A percentile compares a stretch with the other conserved stretches of the same genome.
These are phyloP conservation scores for Papilio gigon DNA, from an alignment of 2,888 invertebrate genomes.

Conservation along the genomic window DNA sequence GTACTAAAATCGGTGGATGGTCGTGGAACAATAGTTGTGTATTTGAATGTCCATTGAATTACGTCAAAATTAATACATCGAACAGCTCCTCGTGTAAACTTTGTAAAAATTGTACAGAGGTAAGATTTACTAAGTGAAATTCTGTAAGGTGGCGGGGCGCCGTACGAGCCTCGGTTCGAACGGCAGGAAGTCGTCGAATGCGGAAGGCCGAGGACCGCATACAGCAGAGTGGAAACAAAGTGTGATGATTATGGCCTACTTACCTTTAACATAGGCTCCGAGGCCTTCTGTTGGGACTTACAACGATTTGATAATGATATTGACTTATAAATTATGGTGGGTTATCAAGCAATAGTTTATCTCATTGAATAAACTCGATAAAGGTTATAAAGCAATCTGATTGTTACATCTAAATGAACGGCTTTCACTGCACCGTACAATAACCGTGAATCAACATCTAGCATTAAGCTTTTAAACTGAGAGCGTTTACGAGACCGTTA, in stretches of 20 bases:
- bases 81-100: conserved; percentile 52
- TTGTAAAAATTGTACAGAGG: conserved; percentile 62
- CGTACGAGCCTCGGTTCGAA: too few species aligned
- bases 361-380: too few species aligned
- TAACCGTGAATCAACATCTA: conserved; percentile 31
- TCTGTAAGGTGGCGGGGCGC: too few species aligned
- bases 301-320: too few species aligned
- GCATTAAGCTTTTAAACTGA: conserved; percentile 29
- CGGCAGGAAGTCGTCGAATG: too few species aligned
- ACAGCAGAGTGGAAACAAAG: too few species aligned
- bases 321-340: too few species aligned
- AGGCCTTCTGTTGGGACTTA: too few species aligned
- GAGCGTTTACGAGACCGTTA: conserved; percentile 19
- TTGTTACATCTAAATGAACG: conserved; percentile 12
- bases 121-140: conserved; percentile 21
- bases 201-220: too few species aligned
- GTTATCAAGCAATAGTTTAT: too few species aligned
- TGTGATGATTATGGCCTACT: too few species aligned
- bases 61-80: conserved; percentile 45
- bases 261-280: too few species aligned
- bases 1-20: conserved; percentile 80
- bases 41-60: conserved; percentile 63
- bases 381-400: not conserved
- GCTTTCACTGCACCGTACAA: conserved; percentile 17
- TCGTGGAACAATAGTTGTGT: conserved; percentile 85